phyloP scores from a whole-genome alignment of 2,888 invertebrate species.

The Tenodera sinensis region DNA sequence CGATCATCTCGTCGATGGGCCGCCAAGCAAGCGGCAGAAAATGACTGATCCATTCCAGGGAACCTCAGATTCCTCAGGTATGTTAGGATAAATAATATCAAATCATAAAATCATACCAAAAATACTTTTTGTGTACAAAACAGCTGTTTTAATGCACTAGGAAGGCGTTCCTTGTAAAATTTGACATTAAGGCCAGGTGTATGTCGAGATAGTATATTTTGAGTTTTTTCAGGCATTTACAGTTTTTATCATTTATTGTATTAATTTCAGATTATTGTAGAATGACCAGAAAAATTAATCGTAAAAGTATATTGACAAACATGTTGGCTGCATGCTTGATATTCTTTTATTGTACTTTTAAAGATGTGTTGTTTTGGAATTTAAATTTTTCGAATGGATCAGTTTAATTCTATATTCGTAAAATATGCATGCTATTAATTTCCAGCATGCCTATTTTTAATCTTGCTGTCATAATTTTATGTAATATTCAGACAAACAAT shows the following conservation, averaged over 20 bases:
- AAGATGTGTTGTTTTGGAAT: background rate
- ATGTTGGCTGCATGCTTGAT: background rate
- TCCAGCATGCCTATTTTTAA: background rate
- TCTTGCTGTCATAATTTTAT: background rate
- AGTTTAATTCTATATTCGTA: background rate
- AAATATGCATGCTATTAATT: background rate
- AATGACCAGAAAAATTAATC: background rate
- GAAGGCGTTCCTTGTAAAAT: slow-evolving; percentile 31
- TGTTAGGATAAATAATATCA: slow-evolving; percentile 44
- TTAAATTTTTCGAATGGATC: background rate
- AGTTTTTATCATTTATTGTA: background rate
- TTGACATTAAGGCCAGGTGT: slow-evolving; percentile 23
- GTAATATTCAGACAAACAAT: background rate
- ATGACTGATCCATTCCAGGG: slow-evolving; percentile 79
- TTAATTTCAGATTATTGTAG: background rate
- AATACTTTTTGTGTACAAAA: slow-evolving; percentile 9
- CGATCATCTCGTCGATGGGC: slow-evolving; percentile 92
- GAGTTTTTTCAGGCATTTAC: background rate
- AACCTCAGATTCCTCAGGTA: slow-evolving; percentile 76
- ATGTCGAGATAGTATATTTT: background rate
- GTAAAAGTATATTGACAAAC: background rate
- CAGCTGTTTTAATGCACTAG: background rate
- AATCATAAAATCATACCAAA: slow-evolving; percentile 11
- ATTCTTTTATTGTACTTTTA: background rate
- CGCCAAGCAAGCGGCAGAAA: slow-evolving; percentile 94